Evolutionary conservation across 2,888 invertebrate species (phyloP).

Genomic region (Andrena camellia): DNA sequence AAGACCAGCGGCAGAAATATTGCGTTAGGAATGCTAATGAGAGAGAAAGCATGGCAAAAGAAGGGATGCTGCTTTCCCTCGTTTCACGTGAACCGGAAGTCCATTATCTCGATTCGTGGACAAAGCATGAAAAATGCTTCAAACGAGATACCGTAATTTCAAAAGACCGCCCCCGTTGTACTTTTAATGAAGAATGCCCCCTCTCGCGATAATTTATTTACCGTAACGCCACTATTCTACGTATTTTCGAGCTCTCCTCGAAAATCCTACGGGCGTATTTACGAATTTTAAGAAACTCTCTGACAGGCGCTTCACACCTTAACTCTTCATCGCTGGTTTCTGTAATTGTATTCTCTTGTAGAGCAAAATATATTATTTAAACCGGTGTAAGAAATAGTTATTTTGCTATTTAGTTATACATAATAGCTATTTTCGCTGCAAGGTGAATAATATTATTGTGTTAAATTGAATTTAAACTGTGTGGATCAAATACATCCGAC

Average conservation of each 20-base stretch:
- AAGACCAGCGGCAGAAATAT: constrained; percentile 56
- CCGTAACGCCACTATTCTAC: neutral
- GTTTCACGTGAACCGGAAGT: constrained; percentile 44
- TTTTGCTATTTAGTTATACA: too few relatives aligned
- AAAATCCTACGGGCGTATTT: neutral
- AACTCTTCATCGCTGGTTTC: too few relatives aligned
- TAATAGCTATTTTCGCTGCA: too few relatives aligned
- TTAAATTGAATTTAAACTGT: too few relatives aligned
- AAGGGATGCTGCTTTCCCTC: constrained; percentile 39
- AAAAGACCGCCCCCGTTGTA: constrained; percentile 31
- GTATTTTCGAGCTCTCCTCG: neutral
- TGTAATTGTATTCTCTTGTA: too few relatives aligned
- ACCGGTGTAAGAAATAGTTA: too few relatives aligned
- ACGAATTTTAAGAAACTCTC: neutral
- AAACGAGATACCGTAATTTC: constrained; percentile 52
- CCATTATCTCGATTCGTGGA: constrained; percentile 57
- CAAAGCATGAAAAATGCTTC: constrained; percentile 56
- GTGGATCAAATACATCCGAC: too few relatives aligned
- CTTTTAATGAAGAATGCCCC: constrained; percentile 27
- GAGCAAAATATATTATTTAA: too few relatives aligned
- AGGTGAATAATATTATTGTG: too few relatives aligned
- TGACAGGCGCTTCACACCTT: neutral
- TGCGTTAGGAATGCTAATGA: constrained; percentile 69
- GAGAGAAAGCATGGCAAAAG: constrained; percentile 41
- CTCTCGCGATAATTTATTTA: constrained; percentile 26